Conservation (phyloP, 2,797 vertebrate genomes). For the Rhinoraja longicauda region DNA sequence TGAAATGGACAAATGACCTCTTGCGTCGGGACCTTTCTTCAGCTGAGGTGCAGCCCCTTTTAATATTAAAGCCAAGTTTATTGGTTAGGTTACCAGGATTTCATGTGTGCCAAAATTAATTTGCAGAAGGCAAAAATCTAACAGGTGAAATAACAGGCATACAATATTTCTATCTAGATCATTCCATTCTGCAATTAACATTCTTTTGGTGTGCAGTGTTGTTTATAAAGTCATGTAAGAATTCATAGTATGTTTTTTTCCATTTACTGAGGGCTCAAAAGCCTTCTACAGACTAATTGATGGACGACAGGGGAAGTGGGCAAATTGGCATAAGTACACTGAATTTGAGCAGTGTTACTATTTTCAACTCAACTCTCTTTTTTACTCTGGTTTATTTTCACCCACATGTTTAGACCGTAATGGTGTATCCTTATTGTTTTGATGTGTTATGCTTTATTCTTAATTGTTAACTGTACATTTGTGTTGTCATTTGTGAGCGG, state of each 20-base stretch:
- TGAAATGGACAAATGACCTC: too few relatives aligned
- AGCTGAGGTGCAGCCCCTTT: too few relatives aligned
- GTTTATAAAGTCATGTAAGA: not conserved
- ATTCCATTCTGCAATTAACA: not conserved
- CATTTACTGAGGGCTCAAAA: not conserved
- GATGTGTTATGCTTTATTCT: too few relatives aligned
- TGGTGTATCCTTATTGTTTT: too few relatives aligned
- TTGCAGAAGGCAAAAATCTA: not conserved
- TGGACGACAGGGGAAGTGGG: not conserved
- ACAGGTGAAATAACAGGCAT: not conserved
- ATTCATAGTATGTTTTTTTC: not conserved
- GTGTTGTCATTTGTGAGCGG: too few relatives aligned
- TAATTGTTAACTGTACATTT: too few relatives aligned
- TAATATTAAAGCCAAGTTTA: not conserved
- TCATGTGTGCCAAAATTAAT: not conserved
- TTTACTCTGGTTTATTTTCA: too few relatives aligned
- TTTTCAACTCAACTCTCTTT: too few relatives aligned
- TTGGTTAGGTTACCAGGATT: not conserved
- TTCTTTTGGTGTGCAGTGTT: not conserved
- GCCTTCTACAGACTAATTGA: not conserved
- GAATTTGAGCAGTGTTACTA: not conserved
- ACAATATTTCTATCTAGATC: not conserved
- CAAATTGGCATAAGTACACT: not conserved
- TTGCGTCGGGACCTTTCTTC: too few relatives aligned
- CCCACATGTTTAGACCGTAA: too few relatives aligned